A percentile compares a stretch with the other conserved stretches of the same genome.
These are phyloP conservation scores for Pasiphila rectangulata DNA, from an alignment of 2,888 invertebrate genomes.

Conservation along the genomic window DNA sequence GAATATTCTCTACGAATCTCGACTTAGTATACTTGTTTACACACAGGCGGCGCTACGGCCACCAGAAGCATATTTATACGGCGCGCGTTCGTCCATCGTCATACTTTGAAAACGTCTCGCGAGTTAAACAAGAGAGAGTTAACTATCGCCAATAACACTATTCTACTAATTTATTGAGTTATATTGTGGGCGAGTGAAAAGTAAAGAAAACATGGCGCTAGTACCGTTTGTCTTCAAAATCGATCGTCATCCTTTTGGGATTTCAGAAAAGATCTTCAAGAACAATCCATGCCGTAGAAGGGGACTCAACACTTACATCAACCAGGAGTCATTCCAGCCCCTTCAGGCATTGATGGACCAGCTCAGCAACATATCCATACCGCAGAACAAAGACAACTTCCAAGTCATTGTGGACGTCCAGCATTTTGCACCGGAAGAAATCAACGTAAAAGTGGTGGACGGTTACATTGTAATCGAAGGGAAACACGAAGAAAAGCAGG, in stretches of 20 bases:
- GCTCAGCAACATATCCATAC: conserved; percentile 70
- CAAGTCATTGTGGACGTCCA: conserved; percentile 88
- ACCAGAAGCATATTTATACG: conserved; percentile 41
- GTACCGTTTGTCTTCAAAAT: conserved; percentile 55
- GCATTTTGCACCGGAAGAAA: conserved; percentile 88
- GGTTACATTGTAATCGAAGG: conserved; percentile 86
- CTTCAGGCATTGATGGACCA: conserved; percentile 56
- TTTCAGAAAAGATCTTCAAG: conserved; percentile 59
- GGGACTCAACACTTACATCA: conserved; percentile 35
- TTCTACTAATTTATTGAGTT: neutral
- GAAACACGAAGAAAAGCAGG: conserved; percentile 88
- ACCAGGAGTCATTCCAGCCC: conserved; percentile 45
- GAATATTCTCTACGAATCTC: conserved; percentile 29
- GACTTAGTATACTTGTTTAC: conserved; percentile 25
- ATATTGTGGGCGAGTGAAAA: conserved; percentile 11
- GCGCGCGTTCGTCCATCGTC: conserved; percentile 32
- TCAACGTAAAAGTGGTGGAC: conserved; percentile 86
- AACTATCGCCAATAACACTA: neutral
- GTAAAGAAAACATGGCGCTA: conserved; percentile 52
- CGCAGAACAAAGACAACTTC: conserved; percentile 79
- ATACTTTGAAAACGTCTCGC: conserved; percentile 22
- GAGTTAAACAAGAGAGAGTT: conserved; percentile 21
- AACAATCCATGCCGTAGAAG: neutral
- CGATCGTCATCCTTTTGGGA: conserved; percentile 55
- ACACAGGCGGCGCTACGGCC: conserved; percentile 41